These are phyloP conservation scores for Podocnemis expansa DNA, from an alignment of 2,113 vertebrate genomes.

Conservation along the genomic window DNA sequence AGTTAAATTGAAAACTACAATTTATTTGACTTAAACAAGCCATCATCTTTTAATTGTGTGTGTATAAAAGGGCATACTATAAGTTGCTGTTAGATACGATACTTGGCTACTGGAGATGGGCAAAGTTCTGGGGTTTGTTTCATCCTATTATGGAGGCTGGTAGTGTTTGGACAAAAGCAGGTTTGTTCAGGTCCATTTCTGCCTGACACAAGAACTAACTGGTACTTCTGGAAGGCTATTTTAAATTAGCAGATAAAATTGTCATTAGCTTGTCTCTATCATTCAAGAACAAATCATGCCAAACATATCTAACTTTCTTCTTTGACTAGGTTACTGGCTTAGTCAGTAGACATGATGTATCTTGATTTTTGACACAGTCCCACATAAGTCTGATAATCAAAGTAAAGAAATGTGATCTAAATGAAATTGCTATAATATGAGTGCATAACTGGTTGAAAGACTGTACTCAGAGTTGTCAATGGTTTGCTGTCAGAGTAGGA, in stretches of 20 bases:
- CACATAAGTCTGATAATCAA: neutral
- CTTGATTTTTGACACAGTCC: neutral
- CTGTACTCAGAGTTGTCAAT: neutral
- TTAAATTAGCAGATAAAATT: neutral
- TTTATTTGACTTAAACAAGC: neutral
- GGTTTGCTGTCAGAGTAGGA: neutral
- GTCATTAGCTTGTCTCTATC: neutral
- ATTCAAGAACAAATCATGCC: neutral
- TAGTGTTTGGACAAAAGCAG: neutral
- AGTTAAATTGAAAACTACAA: neutral
- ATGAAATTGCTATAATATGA: neutral
- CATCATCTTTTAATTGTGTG: neutral
- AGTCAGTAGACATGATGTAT: neutral
- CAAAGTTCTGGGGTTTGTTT: neutral
- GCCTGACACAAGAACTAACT: neutral
- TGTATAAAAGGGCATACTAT: neutral
- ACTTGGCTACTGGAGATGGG: neutral
- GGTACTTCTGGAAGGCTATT: neutral
- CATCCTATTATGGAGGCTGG: neutral
- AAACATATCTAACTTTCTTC: neutral
- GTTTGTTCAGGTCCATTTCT: neutral
- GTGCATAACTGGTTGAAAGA: neutral
- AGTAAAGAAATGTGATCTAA: neutral
- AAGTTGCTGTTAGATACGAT: neutral
- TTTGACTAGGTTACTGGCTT: neutral